Evolutionary conservation across 2,113 vertebrate genomes (phyloP), one percentile per base, ranked within the genome.

Genomic region (Oryzias melastigma): DNA sequence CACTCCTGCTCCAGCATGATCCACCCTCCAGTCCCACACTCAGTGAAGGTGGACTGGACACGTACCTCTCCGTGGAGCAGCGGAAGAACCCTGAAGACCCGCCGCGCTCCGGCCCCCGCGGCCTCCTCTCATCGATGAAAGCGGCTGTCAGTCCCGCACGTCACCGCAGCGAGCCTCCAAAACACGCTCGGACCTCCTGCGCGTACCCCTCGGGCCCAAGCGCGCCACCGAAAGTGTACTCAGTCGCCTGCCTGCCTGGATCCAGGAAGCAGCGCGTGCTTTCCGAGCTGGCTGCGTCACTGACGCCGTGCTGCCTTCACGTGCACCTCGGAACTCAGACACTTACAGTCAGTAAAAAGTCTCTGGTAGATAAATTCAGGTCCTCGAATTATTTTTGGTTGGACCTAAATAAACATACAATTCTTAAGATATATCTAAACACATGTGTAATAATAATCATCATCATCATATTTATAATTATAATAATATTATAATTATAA

Each of bases 181-280:
- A 40, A 14, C 65, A 74, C 58, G 47, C 56, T 52, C 41, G 19
- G 13, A 53, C 17, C 62, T 20, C 57, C 61, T 56, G 61, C 7
- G 18, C 19, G 24, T 43, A 19, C 17, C 75, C 13, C 46, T 16
- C 14, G 12, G 18, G 43, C 46, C 54, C 5, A 35, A 12, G 35
- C 35, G 35, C 35, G 35, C 35, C 19, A 25, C 13, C 15, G 43
- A 40, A 43, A 6, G 45, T 46, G 51, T 29, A 44, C 3, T 14
- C 22, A 18, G 6, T 43, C 58, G 15, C 42, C 48, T 12, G 45
- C 47, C 47, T 53, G 43, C 65, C 52, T 56, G 24, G 65, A 71
- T 73, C 69, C 80, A 85, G 85, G 80, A 87, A 87, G 73, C 77
- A 5, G 58, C 5, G 52, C 3, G 18, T 18, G 47, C 44, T 79